A percentile compares a stretch with the other conserved stretches of the same genome.
phyloP scores from a whole-genome alignment of 2,888 invertebrate genomes.

The Lacanobia wlatinum region DNA sequence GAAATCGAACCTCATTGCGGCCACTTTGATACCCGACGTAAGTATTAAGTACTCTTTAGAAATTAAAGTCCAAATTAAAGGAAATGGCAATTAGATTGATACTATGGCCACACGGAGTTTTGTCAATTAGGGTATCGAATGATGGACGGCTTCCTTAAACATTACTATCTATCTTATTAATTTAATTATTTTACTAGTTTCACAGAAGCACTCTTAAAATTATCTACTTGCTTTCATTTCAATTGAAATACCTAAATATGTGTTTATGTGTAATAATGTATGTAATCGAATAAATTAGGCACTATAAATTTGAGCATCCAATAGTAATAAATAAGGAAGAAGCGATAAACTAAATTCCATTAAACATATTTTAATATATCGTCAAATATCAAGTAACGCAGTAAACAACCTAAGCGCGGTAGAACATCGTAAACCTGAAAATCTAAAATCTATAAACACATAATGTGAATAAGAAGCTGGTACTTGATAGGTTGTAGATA shows the following conservation, averaged over 20 bases:
- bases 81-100: constrained; percentile 59
- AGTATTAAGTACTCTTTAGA: constrained; percentile 50
- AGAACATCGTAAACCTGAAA: constrained; percentile 40
- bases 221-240: constrained; percentile 19
- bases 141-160: constrained; percentile 60
- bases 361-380: constrained; percentile 29
- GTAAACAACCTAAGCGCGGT: constrained; percentile 28
- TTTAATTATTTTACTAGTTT: constrained; percentile 20
- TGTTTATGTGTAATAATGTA: not conserved
- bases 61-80: constrained; percentile 57
- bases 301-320: constrained; percentile 10
- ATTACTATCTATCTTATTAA: constrained; percentile 47
- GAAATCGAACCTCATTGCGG: constrained; percentile 66
- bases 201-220: not conserved
- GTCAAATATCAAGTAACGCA: constrained; percentile 23
- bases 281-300: constrained; percentile 14
- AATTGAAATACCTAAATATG: constrained; percentile 8
- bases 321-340: constrained; percentile 28
- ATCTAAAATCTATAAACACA: constrained; percentile 36
- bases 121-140: constrained; percentile 47
- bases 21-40: constrained; percentile 63
- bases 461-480: constrained; percentile 36
- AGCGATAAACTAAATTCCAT: constrained; percentile 29
- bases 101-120: constrained; percentile 44
- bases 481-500: constrained; percentile 36